Evolutionary conservation across 2,888 invertebrate genomes (phyloP), one percentile per base, ranked within the genome.

Genomic region (Entomobrya proxima): DNA sequence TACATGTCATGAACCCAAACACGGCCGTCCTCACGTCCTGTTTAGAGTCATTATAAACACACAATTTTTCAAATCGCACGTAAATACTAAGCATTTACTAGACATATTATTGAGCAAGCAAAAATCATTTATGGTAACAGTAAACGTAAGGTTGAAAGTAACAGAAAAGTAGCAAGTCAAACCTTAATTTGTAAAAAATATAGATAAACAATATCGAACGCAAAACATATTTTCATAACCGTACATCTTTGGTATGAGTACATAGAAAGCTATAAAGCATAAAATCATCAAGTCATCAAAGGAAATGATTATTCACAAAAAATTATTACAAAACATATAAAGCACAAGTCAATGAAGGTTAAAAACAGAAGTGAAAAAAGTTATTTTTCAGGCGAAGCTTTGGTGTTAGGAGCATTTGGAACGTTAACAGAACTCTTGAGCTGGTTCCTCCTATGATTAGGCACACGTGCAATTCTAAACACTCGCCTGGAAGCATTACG

Each of bases 1-100:
- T 85, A 90, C 87, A 88, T 87, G 85, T 90, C 90, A 86, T 90
- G 90, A 72, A 89, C 80, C 90, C 90, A 90, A 21, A 74, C 58
- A 77, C 89, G 78, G 81, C 58, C 87, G 72, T 69, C 86, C 74
- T 87, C 86, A 58, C 81, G 75, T 13, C 78, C 85, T 84, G 77
- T 87, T 55, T 24, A 37, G 6, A 35, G 47, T 27, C 6, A 52
- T 18, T 55, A 55, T 55, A 2, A 5, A 37, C 35, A 18, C 21
- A 40, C 40, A 24, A 11, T 24, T 55, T 52, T 52, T 18, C n/a
- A 15, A 52, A 13, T 52, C n/a, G n/a, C 2, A 52, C 4, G 7
- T 52, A 18, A 47, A 11, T 11, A 15, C 52, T 18, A 18, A 18
- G 18, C 52, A 52, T n/a, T n/a, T n/a, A n/a, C n/a, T n/a, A n/a